phyloP scores from a whole-genome alignment of 2,113 vertebrate species.

The Carassius gibelio region DNA sequence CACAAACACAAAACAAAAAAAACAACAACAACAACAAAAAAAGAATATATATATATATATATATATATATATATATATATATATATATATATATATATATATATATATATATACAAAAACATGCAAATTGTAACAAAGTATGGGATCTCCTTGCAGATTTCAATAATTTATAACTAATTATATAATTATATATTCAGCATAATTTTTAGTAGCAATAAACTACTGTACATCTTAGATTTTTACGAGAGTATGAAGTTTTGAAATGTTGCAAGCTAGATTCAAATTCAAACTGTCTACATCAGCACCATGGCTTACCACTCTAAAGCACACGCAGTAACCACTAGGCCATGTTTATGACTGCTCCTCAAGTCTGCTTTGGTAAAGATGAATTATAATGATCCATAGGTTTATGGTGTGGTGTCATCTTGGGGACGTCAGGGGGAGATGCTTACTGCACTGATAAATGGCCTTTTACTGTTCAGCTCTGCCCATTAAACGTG shows the following conservation, averaged over 20 bases:
- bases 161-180: neutral
- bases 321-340: too few species aligned
- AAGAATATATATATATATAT: too few species aligned
- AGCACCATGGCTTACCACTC: too few species aligned
- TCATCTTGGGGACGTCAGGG: slow-evolving; percentile 55
- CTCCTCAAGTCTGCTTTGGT: neutral
- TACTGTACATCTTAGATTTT: too few species aligned
- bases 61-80: too few species aligned
- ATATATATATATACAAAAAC: too few species aligned
- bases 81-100: too few species aligned
- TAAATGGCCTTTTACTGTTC: slow-evolving; percentile 65
- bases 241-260: too few species aligned
- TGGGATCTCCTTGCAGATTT: neutral
- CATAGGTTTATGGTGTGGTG: neutral
- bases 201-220: too few species aligned
- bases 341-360: neutral
- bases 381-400: slow-evolving; percentile 8
- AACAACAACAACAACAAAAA: too few species aligned
- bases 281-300: neutral
- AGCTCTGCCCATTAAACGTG: slow-evolving; percentile 64
- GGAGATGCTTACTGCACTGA: slow-evolving; percentile 64
- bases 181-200: too few species aligned
- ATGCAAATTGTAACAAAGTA: too few species aligned
- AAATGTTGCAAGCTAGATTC: neutral
- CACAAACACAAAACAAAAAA: neutral